Base-by-base conservation (phyloP, 2,797 vertebrate species). In the Melanogrammus aeglefinus region DNA sequence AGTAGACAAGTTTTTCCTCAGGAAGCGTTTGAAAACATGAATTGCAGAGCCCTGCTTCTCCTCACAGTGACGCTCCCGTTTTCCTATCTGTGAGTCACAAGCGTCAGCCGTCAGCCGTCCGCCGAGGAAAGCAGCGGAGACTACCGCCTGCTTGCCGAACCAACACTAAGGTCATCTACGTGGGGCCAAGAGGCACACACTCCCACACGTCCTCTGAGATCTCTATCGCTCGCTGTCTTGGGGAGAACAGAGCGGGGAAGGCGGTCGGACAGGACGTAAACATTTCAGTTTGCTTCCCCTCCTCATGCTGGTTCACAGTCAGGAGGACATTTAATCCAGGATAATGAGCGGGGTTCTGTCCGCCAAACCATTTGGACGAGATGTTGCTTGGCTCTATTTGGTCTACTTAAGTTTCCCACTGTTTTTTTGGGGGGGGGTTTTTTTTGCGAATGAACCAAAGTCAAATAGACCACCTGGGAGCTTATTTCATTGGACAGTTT, bases 51-150 rank as follows among this genome's bases (percentile, higher is more conserved):
- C 78, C 74, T 74, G 66, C 27, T 57, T 83, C 73, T 78, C 80
- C 39, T 70, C 6, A 35, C 24, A 57, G 47, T n/a, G 77, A 21
- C 71, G 80, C 72, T 80, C 77, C 86, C 89, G 90, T 92, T 93
- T 90, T 90, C 80, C 89, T 79, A 86, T 82, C 83, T 87, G 83
- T 92, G 90, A 93, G 88, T 88, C 83, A 80, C 89, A 82, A 57
- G n/a, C 72, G 47, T 29, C 86, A 90, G 86, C n/a, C n/a, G n/a
- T n/a, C n/a, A n/a, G n/a, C 90, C 91, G 91, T 81, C 88, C 31
- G 81, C 73, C 78, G 79, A 85, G n/a, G 80, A 91, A 89, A 90
- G 88, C 82, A 87, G 74, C 63, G 33, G 18, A 6, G 6, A 86
- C 83, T 83, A 88, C 1, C 85, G 57, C 31, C 78, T 10, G 70